A percentile compares a stretch with the other conserved stretches of the same genome.
phyloP scores from a whole-genome alignment of 2,113 vertebrate genomes.

The Puma concolor region DNA sequence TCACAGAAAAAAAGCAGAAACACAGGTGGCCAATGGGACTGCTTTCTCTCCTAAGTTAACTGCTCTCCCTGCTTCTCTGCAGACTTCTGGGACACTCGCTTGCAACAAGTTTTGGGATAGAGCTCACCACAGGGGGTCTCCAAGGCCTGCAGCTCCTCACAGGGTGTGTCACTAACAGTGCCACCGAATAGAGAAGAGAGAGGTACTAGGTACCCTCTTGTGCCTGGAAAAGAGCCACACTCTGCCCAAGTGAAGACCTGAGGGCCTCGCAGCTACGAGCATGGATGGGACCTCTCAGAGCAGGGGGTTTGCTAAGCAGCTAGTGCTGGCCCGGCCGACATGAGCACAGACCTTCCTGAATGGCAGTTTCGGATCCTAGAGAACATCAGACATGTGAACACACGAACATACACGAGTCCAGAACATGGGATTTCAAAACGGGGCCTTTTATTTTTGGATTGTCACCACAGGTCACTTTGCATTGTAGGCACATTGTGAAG shows the following conservation, averaged over 20 bases:
- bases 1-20: neutral
- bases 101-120: rapidly evolving
- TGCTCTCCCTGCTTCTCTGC: rapidly evolving
- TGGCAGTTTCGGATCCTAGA: rapidly evolving
- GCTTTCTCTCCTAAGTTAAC: rapidly evolving
- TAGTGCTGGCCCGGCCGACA: rapidly evolving
- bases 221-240: neutral
- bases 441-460: slow-evolving; percentile 60
- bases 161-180: neutral
- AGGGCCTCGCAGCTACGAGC: neutral
- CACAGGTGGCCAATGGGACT: rapidly evolving
- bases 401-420: neutral
- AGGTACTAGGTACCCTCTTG: neutral
- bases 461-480: neutral
- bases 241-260: neutral
- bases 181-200: neutral
- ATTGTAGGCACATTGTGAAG: neutral
- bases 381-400: rapidly evolving
- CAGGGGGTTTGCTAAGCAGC: no score
- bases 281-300: no score
- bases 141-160: neutral
- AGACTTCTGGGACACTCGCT: neutral
- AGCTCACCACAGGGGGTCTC: neutral
- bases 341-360: neutral
- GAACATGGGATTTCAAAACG: rapidly evolving